Base-by-base conservation (phyloP, 2,888 invertebrate species). In the Tigriopus californicus region DNA sequence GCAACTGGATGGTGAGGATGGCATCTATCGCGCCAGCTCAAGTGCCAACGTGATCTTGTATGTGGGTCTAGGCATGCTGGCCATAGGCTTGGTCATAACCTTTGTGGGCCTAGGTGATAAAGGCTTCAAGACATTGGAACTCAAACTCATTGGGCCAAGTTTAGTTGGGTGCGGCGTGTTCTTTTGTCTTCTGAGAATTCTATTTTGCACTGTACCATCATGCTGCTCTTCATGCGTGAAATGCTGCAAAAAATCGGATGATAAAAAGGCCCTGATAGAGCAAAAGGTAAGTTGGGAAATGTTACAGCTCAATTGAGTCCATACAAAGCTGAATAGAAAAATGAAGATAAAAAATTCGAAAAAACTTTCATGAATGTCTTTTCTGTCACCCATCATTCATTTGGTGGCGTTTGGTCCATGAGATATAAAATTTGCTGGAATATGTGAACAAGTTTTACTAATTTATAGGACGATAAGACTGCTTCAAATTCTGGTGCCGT, bases 41-140 rank as follows among this genome's bases (percentile, higher is more conserved):
- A 85, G 85, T 63, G 86, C 86, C 65, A 82, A 82, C 70, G 81
- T 85, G 63, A 78, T 88, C 64, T 78, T 89, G 60, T 88, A 88
- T 73, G 84, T 87, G 56, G 88, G 88, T 60, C 78, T 89, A 65
- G 85, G 82, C 65, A 83, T 82, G 24, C 80, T 86, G 62, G 84
- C 87, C 24, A 76, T 88, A 65, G 89, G 88, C 60, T 79, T 86
- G 67, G 83, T 88, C 66, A 85, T 88, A 67, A 85, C 85, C 70
- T 87, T 88, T 75, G 87, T 88, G 64, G 88, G 87, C 66, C 85
- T 87, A 64, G 88, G 88, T 68, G 88, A 88, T 11, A 57, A 57
- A 74, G 66, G 66, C 40, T 68, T 68, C 60, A 63, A 65, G 73
- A 87, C 88, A 64, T 80, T 84, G 64, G 87, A 86, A 70, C 75